Evolutionary conservation across 1,140 invertebrate genomes (phyloP).

Genomic region (Euura saliciscinereae): DNA sequence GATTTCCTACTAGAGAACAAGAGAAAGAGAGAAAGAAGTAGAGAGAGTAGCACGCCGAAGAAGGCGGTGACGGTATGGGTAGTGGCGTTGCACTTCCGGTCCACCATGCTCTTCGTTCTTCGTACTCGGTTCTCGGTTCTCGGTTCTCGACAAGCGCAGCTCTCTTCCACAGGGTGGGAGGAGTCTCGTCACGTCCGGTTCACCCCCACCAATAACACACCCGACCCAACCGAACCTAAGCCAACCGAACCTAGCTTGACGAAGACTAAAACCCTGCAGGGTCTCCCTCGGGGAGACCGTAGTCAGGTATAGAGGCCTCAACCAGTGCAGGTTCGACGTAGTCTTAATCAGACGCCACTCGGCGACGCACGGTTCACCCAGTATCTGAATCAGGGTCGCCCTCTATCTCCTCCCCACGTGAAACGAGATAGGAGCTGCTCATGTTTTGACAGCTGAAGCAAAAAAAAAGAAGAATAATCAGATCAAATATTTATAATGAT

Average conservation of each 20-base stretch:
- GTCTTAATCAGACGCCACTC: constrained; percentile 1
- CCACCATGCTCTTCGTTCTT: not conserved
- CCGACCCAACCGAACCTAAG: not conserved
- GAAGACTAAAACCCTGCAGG: not conserved
- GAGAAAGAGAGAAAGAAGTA: not conserved
- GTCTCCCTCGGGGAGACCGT: not conserved
- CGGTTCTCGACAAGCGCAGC: not conserved
- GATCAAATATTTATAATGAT: too few species aligned
- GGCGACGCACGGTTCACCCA: not conserved
- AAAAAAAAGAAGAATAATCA: too few species aligned
- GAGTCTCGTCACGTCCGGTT: not conserved
- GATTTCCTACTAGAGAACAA: not conserved
- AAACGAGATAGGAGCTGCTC: too few species aligned
- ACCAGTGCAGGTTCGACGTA: not conserved
- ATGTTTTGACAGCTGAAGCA: too few species aligned
- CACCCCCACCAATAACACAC: not conserved
- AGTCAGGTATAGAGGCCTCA: constrained; percentile 2
- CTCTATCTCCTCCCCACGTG: too few species aligned
- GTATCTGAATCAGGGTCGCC: too few species aligned
- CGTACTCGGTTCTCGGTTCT: not conserved
- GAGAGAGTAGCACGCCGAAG: not conserved
- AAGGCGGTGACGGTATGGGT: not conserved
- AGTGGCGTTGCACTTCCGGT: not conserved
- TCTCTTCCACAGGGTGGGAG: not conserved
- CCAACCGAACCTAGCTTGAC: not conserved